Evolutionary conservation across 2,888 invertebrate genomes (phyloP), one percentile per base, ranked within the genome.

Genomic region (Philaethria dido): DNA sequence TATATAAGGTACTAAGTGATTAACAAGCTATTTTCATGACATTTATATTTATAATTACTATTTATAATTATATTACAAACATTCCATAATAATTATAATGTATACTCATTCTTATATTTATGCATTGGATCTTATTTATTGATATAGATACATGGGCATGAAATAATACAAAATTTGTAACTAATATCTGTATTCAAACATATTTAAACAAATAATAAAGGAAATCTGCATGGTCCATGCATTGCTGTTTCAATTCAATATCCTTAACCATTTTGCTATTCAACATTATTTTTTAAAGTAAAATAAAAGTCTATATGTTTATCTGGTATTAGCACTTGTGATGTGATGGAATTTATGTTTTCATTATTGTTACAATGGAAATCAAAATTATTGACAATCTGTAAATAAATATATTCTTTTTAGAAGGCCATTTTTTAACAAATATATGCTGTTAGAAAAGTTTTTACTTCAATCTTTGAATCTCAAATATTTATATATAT

Each of bases 251-350:
- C 48, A 64, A 50, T 65, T 20, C n/a, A 36, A 36, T 50, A 14
- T 16, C 57, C 66, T 63, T 69, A 59, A 60, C 47, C 60, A 16
- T 14, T 57, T 57, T 14, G 11, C 18, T 54, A 63, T 61, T 62
- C 66, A 44, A 60, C 25, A 13, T 60, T 55, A 62, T 77, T 73
- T 73, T 77, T 79, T 25, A 75, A 44, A 42, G 77, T 75, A 61
- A 91, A 76, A 54, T 64, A 70, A 66, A 94, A 73, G 65, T 89
- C 82, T 57, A 94, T 83, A 20, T 92, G 86, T 72, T 87, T 84
- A 60, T 93, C 89, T 39, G 95, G 95, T 20, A 94, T 91, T 61
- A 94, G 88, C 6, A 95, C 93, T 79, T 94, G 81, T 48, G 93
- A 93, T 65, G 94, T 88, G 18, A 93, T 89, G 74, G 94, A 88